Conservation (phyloP, 2,113 vertebrate species). For the Diphyllodes magnificus region DNA sequence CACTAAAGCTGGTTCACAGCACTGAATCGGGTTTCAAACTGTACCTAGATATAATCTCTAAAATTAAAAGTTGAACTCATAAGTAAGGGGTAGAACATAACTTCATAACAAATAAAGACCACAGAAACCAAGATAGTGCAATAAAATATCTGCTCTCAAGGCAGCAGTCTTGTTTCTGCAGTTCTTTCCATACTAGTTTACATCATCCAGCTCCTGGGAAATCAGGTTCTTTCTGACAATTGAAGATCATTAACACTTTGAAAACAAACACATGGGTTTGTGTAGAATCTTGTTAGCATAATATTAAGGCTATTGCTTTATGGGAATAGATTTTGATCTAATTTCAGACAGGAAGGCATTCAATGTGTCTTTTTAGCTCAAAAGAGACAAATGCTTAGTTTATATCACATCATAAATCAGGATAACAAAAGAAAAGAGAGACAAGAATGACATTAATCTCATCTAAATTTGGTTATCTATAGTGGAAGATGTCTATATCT, state of each 20-base stretch:
- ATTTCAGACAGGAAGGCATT: background rate
- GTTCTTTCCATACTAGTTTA: background rate
- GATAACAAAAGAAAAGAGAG: background rate
- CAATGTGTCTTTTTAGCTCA: background rate
- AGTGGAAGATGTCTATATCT: background rate
- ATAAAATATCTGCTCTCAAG: background rate
- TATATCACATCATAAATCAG: background rate
- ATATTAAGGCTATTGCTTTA: background rate
- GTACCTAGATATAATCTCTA: background rate
- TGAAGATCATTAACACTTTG: conserved; percentile 6
- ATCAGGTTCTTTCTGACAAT: background rate
- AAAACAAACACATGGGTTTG: conserved; percentile 1
- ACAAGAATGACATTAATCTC: background rate
- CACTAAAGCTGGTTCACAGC: background rate
- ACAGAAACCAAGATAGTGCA: background rate
- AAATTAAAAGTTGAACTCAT: background rate
- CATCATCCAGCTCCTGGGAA: background rate
- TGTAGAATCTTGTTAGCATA: background rate
- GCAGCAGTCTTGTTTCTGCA: background rate
- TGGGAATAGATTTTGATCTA: background rate
- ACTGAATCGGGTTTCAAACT: background rate
- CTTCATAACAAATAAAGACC: background rate
- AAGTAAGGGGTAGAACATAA: background rate
- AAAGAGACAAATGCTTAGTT: background rate
- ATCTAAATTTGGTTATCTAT: background rate